Evolutionary conservation across 2,797 vertebrate species (phyloP).

Genomic region (Coregonus suidteri): DNA sequence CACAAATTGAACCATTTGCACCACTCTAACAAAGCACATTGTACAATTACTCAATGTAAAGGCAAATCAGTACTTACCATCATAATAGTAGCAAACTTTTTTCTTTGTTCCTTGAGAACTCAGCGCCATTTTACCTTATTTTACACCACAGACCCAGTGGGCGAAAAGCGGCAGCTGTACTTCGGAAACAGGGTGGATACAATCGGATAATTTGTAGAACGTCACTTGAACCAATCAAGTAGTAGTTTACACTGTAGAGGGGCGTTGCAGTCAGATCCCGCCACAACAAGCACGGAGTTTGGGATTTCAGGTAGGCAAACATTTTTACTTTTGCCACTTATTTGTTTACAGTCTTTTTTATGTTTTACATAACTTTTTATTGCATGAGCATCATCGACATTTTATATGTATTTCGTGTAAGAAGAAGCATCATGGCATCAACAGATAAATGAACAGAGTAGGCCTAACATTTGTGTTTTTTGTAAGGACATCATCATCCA

Average conservation of each 20-base stretch:
- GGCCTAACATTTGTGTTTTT: not conserved
- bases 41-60: not conserved
- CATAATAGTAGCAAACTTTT: conserved; percentile 95
- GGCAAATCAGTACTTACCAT: conserved; percentile 74
- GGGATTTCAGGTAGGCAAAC: too few species aligned
- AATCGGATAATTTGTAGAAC: conserved; percentile 54
- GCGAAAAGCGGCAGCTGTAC: conserved; percentile 30
- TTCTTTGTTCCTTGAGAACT: conserved; percentile 88
- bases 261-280: conserved; percentile 36
- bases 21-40: not conserved
- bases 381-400: not conserved
- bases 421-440: not conserved
- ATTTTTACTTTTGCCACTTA: not conserved
- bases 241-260: conserved; percentile 25
- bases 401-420: not conserved
- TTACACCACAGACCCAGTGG: conserved; percentile 57
- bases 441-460: not conserved
- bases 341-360: not conserved
- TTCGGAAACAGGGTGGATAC: conserved; percentile 29
- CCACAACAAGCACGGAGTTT: not conserved
- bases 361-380: not conserved
- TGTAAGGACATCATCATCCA: not conserved
- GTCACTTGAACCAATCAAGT: conserved; percentile 26
- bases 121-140: conserved; percentile 85
- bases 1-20: conserved; percentile 39